These are phyloP conservation scores for Neomonachus schauinslandi DNA, from an alignment of 2,113 vertebrate species.

Conservation along the genomic window DNA sequence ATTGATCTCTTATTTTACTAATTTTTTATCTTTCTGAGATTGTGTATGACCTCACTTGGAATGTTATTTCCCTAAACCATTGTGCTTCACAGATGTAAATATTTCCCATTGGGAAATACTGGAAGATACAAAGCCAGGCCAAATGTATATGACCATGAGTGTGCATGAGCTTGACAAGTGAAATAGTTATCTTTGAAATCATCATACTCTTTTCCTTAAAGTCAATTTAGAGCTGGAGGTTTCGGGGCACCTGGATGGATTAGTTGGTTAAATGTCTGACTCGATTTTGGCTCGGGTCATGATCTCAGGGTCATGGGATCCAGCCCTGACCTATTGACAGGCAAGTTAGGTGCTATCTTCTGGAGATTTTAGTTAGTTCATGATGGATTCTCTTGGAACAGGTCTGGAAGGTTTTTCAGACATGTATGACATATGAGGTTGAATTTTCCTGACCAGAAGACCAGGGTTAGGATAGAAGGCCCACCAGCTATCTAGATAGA, in stretches of 20 bases:
- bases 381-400: neutral
- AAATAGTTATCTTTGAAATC: neutral
- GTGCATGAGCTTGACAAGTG: neutral
- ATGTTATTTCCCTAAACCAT: conserved; percentile 1
- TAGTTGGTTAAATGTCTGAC: neutral
- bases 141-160: neutral
- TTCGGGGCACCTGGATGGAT: neutral
- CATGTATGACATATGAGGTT: neutral
- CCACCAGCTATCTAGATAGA: neutral
- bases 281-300: neutral
- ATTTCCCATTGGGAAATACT: neutral
- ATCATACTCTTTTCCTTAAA: neutral
- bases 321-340: neutral
- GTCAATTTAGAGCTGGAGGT: neutral
- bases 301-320: neutral
- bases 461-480: neutral
- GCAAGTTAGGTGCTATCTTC: neutral
- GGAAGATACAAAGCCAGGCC: neutral
- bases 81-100: neutral
- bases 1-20: neutral
- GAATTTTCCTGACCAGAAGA: neutral
- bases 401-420: neutral
- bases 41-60: neutral
- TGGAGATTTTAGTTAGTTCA: conserved; percentile 3
- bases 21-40: conserved; percentile 6